phyloP scores from a whole-genome alignment of 2,797 vertebrate genomes.

The Melanotaenia boesemani region DNA sequence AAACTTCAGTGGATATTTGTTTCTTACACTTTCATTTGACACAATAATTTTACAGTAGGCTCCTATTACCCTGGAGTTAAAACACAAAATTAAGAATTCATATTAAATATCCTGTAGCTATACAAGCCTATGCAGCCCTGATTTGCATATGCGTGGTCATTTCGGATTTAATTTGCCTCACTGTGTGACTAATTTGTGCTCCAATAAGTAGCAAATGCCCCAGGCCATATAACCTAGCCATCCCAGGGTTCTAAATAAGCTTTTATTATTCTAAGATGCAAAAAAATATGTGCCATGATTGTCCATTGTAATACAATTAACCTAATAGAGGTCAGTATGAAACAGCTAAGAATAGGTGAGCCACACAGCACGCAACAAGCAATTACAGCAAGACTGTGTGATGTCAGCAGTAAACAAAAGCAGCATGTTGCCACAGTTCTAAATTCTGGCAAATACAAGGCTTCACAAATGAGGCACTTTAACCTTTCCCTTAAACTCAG shows the following conservation, averaged over 20 bases:
- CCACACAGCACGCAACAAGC: slow-evolving; percentile 23
- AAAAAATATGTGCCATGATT: slow-evolving; percentile 59
- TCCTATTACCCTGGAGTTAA: slow-evolving; percentile 53
- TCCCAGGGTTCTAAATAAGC: slow-evolving; percentile 61
- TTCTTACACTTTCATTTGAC: slow-evolving; percentile 44
- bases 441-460: slow-evolving; percentile 1
- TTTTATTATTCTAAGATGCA: slow-evolving; percentile 51
- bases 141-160: slow-evolving; percentile 80
- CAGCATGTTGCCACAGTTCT: neutral
- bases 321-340: slow-evolving; percentile 46
- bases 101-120: slow-evolving; percentile 69
- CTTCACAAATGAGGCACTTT: neutral
- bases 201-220: slow-evolving; percentile 75
- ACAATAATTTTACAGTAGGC: slow-evolving; percentile 54
- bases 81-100: slow-evolving; percentile 68
- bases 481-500: neutral
- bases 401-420: neutral
- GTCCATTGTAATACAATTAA: slow-evolving; percentile 68
- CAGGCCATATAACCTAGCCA: slow-evolving; percentile 59
- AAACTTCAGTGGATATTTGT: slow-evolving; percentile 39
- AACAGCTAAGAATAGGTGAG: slow-evolving; percentile 41
- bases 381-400: slow-evolving; percentile 16
- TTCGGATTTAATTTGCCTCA: slow-evolving; percentile 76
- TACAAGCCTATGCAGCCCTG: slow-evolving; percentile 59
- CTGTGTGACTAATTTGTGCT: slow-evolving; percentile 77